phyloP scores from a whole-genome alignment of 2,113 vertebrate genomes.

The Cinclus mexicanus region DNA sequence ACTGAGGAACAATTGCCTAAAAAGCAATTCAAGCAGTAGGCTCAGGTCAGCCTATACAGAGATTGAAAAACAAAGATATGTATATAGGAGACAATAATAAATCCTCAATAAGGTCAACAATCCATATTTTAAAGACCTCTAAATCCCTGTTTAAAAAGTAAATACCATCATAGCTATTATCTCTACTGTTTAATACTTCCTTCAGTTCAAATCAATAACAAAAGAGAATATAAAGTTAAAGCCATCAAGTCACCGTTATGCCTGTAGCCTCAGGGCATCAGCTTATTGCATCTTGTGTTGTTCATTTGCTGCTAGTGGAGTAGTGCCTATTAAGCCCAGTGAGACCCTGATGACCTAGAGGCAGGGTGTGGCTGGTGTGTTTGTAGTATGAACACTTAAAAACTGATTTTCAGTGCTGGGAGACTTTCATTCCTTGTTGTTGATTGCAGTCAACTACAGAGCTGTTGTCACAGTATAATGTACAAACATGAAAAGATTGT shows the following conservation, averaged over 20 bases:
- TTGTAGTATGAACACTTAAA: background rate
- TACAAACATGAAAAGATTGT: background rate
- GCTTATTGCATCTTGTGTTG: background rate
- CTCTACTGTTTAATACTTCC: background rate
- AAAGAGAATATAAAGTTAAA: background rate
- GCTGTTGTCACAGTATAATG: background rate
- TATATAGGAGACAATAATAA: background rate
- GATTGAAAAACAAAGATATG: background rate
- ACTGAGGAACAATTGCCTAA: background rate
- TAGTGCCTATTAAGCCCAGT: background rate
- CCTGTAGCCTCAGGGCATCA: background rate
- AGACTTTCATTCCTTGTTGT: background rate
- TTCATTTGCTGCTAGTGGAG: background rate
- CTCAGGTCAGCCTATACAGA: background rate
- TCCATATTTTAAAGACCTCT: background rate
- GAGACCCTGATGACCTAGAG: background rate
- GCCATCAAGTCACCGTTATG: background rate
- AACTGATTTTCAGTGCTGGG: background rate
- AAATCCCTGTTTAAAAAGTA: background rate
- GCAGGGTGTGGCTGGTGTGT: background rate
- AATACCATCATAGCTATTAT: background rate
- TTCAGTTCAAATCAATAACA: conserved; percentile 19
- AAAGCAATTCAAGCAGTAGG: background rate
- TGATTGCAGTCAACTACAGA: background rate
- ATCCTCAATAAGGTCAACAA: background rate